Evolutionary conservation across 2,113 vertebrate species (phyloP), one percentile per base, ranked within the genome.

Genomic region (Peromyscus leucopus): DNA sequence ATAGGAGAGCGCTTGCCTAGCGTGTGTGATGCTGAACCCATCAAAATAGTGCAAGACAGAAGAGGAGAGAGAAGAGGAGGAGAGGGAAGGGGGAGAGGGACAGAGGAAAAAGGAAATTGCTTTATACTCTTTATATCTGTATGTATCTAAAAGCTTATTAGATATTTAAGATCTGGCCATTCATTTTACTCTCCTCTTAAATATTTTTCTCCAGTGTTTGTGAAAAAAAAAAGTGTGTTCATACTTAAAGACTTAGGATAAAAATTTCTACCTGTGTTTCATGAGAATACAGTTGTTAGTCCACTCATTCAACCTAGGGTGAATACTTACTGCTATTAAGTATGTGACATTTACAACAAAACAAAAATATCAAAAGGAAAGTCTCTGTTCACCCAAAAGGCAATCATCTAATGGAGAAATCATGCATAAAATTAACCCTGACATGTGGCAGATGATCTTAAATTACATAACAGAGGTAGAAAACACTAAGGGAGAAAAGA

Each of bases 151-250:
- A 39, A 86, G 46, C 2, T 39, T 82, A 7, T 67, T 39, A 65
- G 6, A 61, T 71, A 95, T 36, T 71, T 82, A 82, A 67, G 26
- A 67, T 78, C 9, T 92, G 19, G 2, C 26, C 96, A 63, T 93
- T 92, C 91, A 28, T 72, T 76, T 88, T 94, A 42, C 46, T 85
- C 89, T 61, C 24, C 16, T 87, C 17, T 93, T 74, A 84, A 57
- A 67, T 91, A 89, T 76, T 96, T 96, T 79, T 93, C 28, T 67
- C 76, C 36, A 90, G 92, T 93, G 46, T 91, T 89, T 63, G 89
- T 7, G 59, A 65, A 88, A 95, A 94, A 91, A 48, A 95, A 94
- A 91, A 31, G 1, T 39, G 4, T 88, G n/a, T 16, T 79, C 7
- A 88, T 51, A 42, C 2, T 90, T 82, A 90, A 69, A 96, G 28